Percentiles rank a stretch among this genome's conserved stretches.
These are phyloP conservation scores for Drosophila mauritiana DNA, from an alignment of 1,140 invertebrate genomes.

Conservation along the genomic window DNA sequence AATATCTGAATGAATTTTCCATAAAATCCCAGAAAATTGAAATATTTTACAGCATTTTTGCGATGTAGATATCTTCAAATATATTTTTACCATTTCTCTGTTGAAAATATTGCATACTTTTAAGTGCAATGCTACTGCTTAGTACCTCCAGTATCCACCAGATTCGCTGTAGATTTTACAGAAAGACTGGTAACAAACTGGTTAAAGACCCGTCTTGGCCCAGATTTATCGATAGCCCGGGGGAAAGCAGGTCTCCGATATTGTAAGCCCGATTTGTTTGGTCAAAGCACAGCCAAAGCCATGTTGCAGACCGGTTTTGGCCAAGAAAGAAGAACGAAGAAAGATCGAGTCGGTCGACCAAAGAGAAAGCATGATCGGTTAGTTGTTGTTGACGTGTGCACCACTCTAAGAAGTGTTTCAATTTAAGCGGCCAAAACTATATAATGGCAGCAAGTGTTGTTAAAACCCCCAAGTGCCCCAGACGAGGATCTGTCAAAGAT, in stretches of 20 bases:
- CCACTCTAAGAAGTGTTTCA: conserved; percentile 10
- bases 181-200: background rate
- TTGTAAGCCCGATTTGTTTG: conserved; percentile 28
- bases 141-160: background rate
- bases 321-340: conserved; percentile 47
- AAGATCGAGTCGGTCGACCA: conserved; percentile 30
- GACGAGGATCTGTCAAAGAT: conserved; percentile 34
- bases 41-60: too few relatives aligned
- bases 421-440: conserved; percentile 6
- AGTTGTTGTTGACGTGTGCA: conserved; percentile 70
- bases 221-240: conserved; percentile 43
- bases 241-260: background rate
- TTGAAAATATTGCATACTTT: conserved; percentile 1
- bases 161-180: background rate
- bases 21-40: too few relatives aligned
- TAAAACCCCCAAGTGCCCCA: conserved; percentile 49
- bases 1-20: too few relatives aligned
- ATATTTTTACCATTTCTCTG: background rate
- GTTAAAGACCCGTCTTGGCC: background rate
- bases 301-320: conserved; percentile 51
- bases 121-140: background rate
- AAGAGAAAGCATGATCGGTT: conserved; percentile 71
- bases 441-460: conserved; percentile 63
- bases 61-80: too few relatives aligned
- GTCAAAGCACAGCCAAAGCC: conserved; percentile 27